Percentiles rank a stretch among this genome's conserved stretches.
phyloP scores from a whole-genome alignment of 2,888 invertebrate genomes.

The Dichetophora obliterata region DNA sequence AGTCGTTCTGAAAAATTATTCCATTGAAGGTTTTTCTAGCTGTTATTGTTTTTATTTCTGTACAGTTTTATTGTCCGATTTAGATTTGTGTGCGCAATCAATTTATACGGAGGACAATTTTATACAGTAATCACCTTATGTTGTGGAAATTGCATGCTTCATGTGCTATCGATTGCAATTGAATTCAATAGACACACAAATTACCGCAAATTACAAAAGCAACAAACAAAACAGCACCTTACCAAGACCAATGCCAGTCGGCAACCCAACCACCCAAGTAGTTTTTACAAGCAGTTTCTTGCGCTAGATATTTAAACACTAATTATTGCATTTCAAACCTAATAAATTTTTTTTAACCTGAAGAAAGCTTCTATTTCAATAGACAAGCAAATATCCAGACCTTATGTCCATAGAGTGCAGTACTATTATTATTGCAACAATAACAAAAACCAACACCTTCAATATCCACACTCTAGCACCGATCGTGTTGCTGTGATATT shows the following conservation, averaged over 20 bases:
- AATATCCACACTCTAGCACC: not conserved
- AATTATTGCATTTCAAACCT: constrained; percentile 64
- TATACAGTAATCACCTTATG: not conserved
- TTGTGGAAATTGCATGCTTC: not conserved
- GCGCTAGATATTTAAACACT: constrained; percentile 51
- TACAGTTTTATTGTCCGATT: not conserved
- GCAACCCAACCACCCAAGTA: constrained; percentile 9
- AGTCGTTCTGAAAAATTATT: constrained; percentile 4
- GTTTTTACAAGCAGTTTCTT: constrained; percentile 3
- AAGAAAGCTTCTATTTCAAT: constrained; percentile 15
- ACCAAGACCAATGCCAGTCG: not conserved
- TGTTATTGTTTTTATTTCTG: not conserved
- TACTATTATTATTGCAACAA: constrained; percentile 1
- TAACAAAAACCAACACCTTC: not conserved
- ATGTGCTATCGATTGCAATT: too few species aligned
- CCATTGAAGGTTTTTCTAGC: constrained; percentile 16
- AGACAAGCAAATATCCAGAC: not conserved
- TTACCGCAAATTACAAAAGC: not conserved
- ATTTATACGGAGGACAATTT: constrained; percentile 14
- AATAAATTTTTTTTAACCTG: constrained; percentile 51
- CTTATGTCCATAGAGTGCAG: not conserved
- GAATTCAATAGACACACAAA: not conserved
- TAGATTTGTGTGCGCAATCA: constrained; percentile 15
- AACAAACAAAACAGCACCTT: constrained; percentile 8
- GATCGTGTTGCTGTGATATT: constrained; percentile 13